Evolutionary conservation across 2,113 vertebrate genomes (phyloP).

Genomic region (Patagioenas fasciata): DNA sequence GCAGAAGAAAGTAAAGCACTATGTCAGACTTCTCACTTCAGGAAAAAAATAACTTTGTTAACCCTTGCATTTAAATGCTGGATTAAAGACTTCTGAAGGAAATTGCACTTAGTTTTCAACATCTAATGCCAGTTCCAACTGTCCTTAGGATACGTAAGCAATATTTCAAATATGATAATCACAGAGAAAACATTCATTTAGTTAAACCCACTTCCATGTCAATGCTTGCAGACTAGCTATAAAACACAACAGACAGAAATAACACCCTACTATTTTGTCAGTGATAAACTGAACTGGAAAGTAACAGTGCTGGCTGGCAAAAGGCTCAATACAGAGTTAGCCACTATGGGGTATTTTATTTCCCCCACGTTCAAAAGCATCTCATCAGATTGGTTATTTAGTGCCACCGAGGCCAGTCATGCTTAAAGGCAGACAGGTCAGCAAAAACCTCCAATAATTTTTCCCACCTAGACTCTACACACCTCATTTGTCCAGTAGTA

Average conservation of each 20-base stretch:
- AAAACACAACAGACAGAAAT: background rate
- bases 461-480: background rate
- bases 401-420: rapidly evolving
- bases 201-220: background rate
- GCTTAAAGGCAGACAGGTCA: background rate
- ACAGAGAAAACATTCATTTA: background rate
- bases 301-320: background rate
- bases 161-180: background rate
- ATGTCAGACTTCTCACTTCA: background rate
- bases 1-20: background rate
- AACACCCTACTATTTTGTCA: background rate
- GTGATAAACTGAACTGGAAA: background rate
- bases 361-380: background rate
- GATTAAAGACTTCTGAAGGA: background rate
- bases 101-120: background rate
- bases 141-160: background rate
- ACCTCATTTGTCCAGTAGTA: background rate
- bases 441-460: background rate
- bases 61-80: background rate
- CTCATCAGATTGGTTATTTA: background rate
- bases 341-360: background rate
- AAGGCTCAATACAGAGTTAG: background rate
- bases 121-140: background rate
- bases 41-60: background rate
- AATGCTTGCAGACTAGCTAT: background rate